phyloP scores from a whole-genome alignment of 1,140 invertebrate species.

The Limonius californicus region DNA sequence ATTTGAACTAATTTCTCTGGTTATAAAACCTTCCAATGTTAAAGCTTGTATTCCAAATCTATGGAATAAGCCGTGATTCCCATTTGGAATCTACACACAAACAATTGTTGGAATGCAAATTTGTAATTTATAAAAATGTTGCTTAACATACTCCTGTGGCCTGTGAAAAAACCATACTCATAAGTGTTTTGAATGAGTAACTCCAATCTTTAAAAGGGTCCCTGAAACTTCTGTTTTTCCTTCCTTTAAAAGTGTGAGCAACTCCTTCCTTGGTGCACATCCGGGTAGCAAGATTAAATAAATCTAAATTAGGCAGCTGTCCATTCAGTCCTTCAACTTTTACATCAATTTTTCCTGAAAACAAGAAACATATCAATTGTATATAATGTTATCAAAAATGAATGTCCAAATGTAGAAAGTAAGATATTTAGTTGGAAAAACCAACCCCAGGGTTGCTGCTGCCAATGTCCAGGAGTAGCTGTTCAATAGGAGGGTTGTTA shows the following conservation, averaged over 20 bases:
- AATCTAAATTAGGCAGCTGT: constrained; percentile 93
- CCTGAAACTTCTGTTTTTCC: constrained; percentile 44
- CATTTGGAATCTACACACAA: constrained; percentile 66
- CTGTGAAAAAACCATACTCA: constrained; percentile 81
- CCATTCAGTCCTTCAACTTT: constrained; percentile 94
- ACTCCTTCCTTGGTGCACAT: constrained; percentile 81
- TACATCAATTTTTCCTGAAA: constrained; percentile 67
- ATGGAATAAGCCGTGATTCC: constrained; percentile 94
- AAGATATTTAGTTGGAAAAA: too few relatives aligned
- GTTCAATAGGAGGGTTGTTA: too few relatives aligned
- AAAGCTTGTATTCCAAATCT: constrained; percentile 89
- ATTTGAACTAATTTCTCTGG: constrained; percentile 11
- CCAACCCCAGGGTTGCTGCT: too few relatives aligned
- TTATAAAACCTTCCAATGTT: constrained; percentile 70
- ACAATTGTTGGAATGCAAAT: too few relatives aligned
- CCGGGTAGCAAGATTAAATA: constrained; percentile 89
- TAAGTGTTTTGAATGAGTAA: constrained; percentile 67
- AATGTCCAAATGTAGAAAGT: too few relatives aligned
- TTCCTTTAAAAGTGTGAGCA: constrained; percentile 66
- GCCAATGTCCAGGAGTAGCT: too few relatives aligned
- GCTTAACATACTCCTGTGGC: constrained; percentile 71
- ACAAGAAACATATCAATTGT: too few relatives aligned
- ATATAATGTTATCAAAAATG: too few relatives aligned
- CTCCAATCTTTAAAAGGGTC: constrained; percentile 55
- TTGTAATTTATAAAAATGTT: not conserved